Evolutionary conservation across 2,113 vertebrate genomes (phyloP), one percentile per base, ranked within the genome.

Genomic region (Thinocorus orbignyianus): DNA sequence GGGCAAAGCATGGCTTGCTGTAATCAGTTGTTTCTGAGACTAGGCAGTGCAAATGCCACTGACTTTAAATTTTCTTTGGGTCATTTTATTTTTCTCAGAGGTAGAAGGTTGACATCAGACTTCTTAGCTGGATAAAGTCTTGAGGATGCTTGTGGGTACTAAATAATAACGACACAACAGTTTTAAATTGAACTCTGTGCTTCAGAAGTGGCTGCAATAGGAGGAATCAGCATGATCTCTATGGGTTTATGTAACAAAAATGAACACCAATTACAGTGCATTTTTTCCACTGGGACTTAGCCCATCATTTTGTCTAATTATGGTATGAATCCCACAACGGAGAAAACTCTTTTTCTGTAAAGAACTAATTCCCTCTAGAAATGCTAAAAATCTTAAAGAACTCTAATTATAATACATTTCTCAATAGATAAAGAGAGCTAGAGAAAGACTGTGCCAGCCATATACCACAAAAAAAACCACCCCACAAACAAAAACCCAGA

Each of bases 291-390:
- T 82, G 88, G 90, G 93, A 69, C 85, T 96, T 94, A 93, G 55
- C 80, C 48, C 52, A 97, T 95, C 82, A 76, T 96, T 98, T 97
- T 97, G 96, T 97, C 96, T 97, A 97, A 97, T 98, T 98, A 95
- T 93, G 86, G 80, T 82, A 46, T 76, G 90, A 97, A 95, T 96
- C 61, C 74, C 87, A 92, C 93, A 95, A 37, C 94, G 91, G 85
- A 96, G 78, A 97, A 96, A 96, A 10, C n/a, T 25, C 74, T 66
- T 88, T 60, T 86, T 91, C 83, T 96, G 52, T 90, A 94, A 97
- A 96, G 80, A 95, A 94, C 17, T 70, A 95, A 96, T 93, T 97
- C 92, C 93, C 91, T 74, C 16, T 65, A 96, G 95, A 94, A 97
- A 96, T 91, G 60, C 79, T 77, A 81, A 94, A 95, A 93, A 81